Evolutionary conservation across 2,888 invertebrate genomes (phyloP).

Genomic region (Dryadula phaetusa): DNA sequence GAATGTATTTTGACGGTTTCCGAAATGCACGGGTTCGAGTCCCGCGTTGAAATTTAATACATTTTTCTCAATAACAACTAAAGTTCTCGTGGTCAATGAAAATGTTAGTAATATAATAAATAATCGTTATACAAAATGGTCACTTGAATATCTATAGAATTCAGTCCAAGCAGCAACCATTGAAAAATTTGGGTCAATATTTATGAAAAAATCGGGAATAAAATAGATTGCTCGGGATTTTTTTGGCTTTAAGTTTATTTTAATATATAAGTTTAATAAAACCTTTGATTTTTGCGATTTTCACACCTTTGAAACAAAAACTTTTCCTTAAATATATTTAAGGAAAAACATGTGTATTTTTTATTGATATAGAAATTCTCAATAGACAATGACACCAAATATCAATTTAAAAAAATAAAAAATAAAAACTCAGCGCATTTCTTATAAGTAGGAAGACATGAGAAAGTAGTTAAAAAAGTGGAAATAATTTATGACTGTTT

Average conservation of each 20-base stretch:
- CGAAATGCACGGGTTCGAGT: too few species aligned
- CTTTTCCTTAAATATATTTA: too few species aligned
- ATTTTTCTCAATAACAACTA: conserved; percentile 5
- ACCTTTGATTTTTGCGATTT: too few species aligned
- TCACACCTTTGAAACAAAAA: too few species aligned
- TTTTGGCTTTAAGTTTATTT: too few species aligned
- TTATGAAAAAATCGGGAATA: conserved; percentile 4
- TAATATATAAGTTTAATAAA: too few species aligned
- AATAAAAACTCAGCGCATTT: conserved; percentile 35
- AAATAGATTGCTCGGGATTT: too few species aligned
- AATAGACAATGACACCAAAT: not conserved
- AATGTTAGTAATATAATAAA: not conserved
- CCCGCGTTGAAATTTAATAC: too few species aligned
- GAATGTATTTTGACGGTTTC: too few species aligned
- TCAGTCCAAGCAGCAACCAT: not conserved
- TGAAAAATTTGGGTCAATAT: conserved; percentile 5
- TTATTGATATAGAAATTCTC: too few species aligned
- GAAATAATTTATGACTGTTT: conserved; percentile 41
- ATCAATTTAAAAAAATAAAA: not conserved
- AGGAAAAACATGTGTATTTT: too few species aligned
- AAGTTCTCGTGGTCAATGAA: not conserved
- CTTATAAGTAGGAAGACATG: conserved; percentile 4
- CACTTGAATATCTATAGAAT: conserved; percentile 4
- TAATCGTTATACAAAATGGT: not conserved
- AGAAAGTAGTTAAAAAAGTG: conserved; percentile 25